These are phyloP conservation scores for Pachypeltis micranthus DNA, from an alignment of 1,140 invertebrate genomes.

Conservation along the genomic window DNA sequence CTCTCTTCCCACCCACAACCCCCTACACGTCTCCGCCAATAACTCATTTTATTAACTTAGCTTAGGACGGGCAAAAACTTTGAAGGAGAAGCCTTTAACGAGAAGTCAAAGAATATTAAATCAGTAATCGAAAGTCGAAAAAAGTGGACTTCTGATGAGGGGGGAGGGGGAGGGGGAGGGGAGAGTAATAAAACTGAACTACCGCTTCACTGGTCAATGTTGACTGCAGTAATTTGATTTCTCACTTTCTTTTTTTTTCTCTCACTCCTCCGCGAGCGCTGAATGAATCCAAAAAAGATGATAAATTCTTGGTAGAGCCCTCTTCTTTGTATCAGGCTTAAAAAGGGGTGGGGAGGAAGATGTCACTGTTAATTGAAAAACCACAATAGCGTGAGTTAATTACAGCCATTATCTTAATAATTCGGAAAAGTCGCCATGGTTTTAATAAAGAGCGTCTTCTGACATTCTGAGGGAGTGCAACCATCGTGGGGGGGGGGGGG, in stretches of 20 bases:
- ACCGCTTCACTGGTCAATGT: neutral
- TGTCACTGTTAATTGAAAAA: neutral
- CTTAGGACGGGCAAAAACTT: neutral
- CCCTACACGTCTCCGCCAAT: too few species aligned
- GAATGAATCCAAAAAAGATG: too few species aligned
- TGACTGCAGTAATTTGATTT: neutral
- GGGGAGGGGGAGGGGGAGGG: neutral
- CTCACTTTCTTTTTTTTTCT: neutral
- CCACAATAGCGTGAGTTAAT: conserved; percentile 2
- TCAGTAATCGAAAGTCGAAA: neutral
- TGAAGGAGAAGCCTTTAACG: neutral
- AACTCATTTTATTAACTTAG: neutral
- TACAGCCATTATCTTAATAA: conserved; percentile 1
- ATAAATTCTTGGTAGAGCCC: too few species aligned
- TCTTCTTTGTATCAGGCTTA: too few species aligned
- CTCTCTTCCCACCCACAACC: too few species aligned
- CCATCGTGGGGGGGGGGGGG: too few species aligned
- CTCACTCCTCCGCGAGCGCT: too few species aligned
- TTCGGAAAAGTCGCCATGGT: neutral
- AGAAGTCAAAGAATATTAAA: neutral
- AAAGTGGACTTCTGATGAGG: neutral
- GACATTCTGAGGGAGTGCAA: too few species aligned
- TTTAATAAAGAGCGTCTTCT: neutral
- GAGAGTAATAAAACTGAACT: neutral
- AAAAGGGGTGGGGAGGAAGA: too few species aligned